Evolutionary conservation across 2,797 vertebrate genomes (phyloP), one percentile per base, ranked within the genome.

Genomic region (Peromyscus melanophrys): DNA sequence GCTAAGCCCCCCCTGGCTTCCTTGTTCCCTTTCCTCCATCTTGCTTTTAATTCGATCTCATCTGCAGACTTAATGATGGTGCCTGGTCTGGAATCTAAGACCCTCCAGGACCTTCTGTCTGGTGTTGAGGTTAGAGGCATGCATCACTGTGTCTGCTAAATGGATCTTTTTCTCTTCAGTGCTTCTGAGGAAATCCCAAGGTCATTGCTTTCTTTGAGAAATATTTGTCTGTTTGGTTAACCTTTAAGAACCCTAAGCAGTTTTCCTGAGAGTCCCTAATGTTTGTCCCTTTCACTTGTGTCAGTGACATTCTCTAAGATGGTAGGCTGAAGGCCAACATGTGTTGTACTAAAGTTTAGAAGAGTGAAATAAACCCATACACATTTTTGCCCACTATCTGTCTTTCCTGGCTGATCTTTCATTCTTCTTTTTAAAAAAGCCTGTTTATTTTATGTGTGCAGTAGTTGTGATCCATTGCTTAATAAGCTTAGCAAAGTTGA

Each of bases 11-110:
- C 63, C 29, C 27, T 63, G 46, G 34, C 34, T 17, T 88, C 27
- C 7, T 31, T 3, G 8, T 11, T 83, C 63, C 73, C 12, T 76
- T 77, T n/a, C 8, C 31, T 52, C 10, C 4, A 11, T 25, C 5
- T 43, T 93, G 46, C 43, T 94, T 88, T 65, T 86, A 23, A 19
- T 87, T 92, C 71, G 40, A 31, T 85, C 52, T 84, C 59, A 4
- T 76, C 73, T 89, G 71, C 59, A 85, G 82, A 94, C 63, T 87
- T 89, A 77, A 80, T 84, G 92, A 55, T 84, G 86, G 89, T 40
- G 10, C 21, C 8, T 65, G 23, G 1, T 27, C 23, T 80, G 40
- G 21, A 52, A 12, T 63, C 25, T 52, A 78, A 65, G 31, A 37
- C 29, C 8, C 14, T 67, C 43, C 9, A 52, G 31, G 14, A 52